These are phyloP conservation scores for Andrena dorsata DNA, from an alignment of 2,888 invertebrate genomes.

Conservation along the genomic window DNA sequence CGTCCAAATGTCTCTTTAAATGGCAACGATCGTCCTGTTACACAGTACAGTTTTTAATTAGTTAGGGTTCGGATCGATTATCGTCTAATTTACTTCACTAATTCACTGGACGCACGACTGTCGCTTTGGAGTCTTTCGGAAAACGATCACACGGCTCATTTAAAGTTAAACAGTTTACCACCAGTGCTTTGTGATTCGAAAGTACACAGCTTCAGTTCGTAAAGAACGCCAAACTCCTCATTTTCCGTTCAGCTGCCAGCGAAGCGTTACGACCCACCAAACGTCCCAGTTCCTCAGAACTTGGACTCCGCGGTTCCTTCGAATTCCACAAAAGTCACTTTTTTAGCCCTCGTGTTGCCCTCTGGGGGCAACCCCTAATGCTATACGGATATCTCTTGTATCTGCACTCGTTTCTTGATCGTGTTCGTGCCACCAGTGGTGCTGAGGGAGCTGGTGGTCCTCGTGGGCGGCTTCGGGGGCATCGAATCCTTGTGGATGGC, in stretches of 20 bases:
- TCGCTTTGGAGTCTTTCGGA: neutral
- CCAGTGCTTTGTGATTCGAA: neutral
- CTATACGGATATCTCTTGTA: slow-evolving; percentile 93
- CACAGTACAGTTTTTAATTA: neutral
- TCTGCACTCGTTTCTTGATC: slow-evolving; percentile 92
- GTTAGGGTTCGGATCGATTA: neutral
- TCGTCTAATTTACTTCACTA: neutral
- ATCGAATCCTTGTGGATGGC: slow-evolving; percentile 71
- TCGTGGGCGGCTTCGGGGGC: slow-evolving; percentile 82
- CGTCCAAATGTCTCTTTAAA: neutral
- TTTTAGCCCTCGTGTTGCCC: slow-evolving; percentile 81
- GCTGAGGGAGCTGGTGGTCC: slow-evolving; percentile 81
- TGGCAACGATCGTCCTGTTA: slow-evolving; percentile 36
- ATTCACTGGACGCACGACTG: neutral
- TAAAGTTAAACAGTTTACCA: neutral
- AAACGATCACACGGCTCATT: slow-evolving; percentile 2
- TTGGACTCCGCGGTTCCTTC: slow-evolving; percentile 77
- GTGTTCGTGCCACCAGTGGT: slow-evolving; percentile 84
- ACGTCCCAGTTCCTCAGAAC: slow-evolving; percentile 71
- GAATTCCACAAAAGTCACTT: slow-evolving; percentile 82
- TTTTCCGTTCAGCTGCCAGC: no score
- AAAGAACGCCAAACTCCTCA: neutral
- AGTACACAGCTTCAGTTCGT: neutral
- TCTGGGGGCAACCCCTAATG: slow-evolving; percentile 84
- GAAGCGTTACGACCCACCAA: neutral